Conservation (phyloP, 2,113 vertebrate species). For the Zosterops japonicus region DNA sequence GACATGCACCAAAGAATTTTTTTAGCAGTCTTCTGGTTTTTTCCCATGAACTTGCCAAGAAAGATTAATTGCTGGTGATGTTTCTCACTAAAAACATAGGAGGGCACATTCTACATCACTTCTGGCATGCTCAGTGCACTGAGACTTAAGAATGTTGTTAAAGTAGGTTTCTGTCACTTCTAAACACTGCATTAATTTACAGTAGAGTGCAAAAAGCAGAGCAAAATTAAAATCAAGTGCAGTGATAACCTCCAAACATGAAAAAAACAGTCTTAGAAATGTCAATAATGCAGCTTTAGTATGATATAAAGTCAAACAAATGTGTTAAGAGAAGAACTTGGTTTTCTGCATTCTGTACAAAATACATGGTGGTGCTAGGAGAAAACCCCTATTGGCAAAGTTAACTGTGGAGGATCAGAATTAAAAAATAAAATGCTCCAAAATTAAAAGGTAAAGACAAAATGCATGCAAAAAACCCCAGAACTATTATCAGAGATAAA, state of each 20-base stretch:
- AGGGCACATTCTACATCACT: neutral
- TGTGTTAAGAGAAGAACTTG: neutral
- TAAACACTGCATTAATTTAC: neutral
- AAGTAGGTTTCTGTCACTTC: neutral
- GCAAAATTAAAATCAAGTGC: conserved; percentile 20
- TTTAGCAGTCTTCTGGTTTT: neutral
- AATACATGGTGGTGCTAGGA: neutral
- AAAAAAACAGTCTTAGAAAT: neutral
- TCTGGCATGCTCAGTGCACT: neutral
- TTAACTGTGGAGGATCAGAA: neutral
- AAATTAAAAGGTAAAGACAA: neutral
- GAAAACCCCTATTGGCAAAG: neutral
- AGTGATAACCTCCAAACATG: neutral
- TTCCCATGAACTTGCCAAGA: neutral
- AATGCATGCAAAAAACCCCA: neutral
- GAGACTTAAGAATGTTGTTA: neutral
- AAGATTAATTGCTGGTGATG: neutral
- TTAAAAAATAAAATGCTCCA: neutral
- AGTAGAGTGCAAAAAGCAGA: neutral
- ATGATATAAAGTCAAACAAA: neutral
- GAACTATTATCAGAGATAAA: neutral
- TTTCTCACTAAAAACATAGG: neutral
- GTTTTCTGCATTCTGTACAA: neutral
- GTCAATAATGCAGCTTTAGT: neutral
- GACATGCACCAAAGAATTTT: neutral